A percentile compares a stretch with the other conserved stretches of the same genome.
Conservation (phyloP, 23 tunicate genomes). For the Halocynthia roretzi region DNA sequence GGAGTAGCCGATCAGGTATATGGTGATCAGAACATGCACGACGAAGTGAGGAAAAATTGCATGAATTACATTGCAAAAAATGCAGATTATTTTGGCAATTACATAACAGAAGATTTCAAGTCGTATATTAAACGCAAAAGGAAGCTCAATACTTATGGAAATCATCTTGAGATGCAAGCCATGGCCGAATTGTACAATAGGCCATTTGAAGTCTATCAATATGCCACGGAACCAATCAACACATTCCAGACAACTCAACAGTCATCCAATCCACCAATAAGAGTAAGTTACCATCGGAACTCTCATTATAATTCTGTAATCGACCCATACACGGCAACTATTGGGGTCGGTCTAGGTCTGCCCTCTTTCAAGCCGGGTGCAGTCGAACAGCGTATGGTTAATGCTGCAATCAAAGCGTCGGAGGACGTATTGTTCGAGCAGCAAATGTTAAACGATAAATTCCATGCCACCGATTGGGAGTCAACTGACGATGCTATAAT, state of each 20-base stretch:
- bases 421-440: conserved; percentile 63
- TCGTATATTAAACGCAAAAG: conserved; percentile 75
- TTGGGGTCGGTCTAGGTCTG: conserved; percentile 78
- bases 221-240: conserved; percentile 82
- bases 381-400: conserved; percentile 58
- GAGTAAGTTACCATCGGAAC: conserved; percentile 81
- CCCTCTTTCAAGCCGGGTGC: conserved; percentile 83
- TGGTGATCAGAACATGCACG: conserved; percentile 95
- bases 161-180: conserved; percentile 97
- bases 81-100: conserved; percentile 82
- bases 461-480: conserved; percentile 90
- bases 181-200: conserved; percentile 97
- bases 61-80: conserved; percentile 95
- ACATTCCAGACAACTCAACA: conserved; percentile 61
- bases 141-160: conserved; percentile 59
- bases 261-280: conserved; percentile 74
- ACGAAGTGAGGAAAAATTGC: conserved; percentile 82
- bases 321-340: conserved; percentile 80
- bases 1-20: conserved; percentile 97
- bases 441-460: conserved; percentile 83
- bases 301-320: conserved; percentile 91
- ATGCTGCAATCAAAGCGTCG: conserved; percentile 66
- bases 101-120: conserved; percentile 85
- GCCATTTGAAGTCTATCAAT: conserved; percentile 79
- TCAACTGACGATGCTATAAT: conserved; percentile 83